phyloP scores from a whole-genome alignment of 2,113 vertebrate species.

The Prunella himalayana region DNA sequence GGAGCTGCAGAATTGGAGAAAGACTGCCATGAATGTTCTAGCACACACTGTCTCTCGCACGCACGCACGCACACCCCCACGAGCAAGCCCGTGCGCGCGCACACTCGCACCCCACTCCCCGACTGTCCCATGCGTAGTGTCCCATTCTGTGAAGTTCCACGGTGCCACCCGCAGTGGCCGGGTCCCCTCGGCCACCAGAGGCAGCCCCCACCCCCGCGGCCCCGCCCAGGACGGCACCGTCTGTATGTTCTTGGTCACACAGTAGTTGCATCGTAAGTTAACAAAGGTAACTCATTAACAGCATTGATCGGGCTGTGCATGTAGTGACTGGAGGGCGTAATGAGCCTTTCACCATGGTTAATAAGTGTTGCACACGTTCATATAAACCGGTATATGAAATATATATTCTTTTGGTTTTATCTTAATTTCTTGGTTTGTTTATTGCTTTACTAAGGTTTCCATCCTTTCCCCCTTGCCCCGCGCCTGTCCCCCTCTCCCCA shows the following conservation, averaged over 20 bases:
- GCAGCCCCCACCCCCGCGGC: slow-evolving; percentile 28
- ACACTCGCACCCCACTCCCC: slow-evolving; percentile 57
- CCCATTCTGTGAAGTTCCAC: slow-evolving; percentile 76
- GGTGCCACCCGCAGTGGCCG: slow-evolving; percentile 69
- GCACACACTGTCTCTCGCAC: slow-evolving; percentile 69
- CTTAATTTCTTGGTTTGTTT: slow-evolving; percentile 65
- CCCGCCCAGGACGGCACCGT: slow-evolving; percentile 40
- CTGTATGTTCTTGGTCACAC: slow-evolving; percentile 71
- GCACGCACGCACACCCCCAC: slow-evolving; percentile 24
- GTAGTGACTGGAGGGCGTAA: slow-evolving; percentile 72
- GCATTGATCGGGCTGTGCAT: slow-evolving; percentile 75
- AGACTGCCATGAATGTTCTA: slow-evolving; percentile 78
- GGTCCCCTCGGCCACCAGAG: slow-evolving; percentile 51
- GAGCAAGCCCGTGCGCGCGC: slow-evolving; percentile 50
- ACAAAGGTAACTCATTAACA: slow-evolving; percentile 76
- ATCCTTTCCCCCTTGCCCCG: slow-evolving; percentile 38
- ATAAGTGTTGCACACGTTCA: slow-evolving; percentile 72
- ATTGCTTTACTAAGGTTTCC: slow-evolving; percentile 66
- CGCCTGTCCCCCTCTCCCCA: slow-evolving; percentile 10
- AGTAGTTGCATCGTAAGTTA: slow-evolving; percentile 73
- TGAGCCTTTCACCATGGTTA: slow-evolving; percentile 73
- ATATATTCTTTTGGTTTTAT: slow-evolving; percentile 71
- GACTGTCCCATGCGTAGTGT: slow-evolving; percentile 68
- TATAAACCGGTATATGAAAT: slow-evolving; percentile 69
- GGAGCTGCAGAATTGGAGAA: slow-evolving; percentile 69